phyloP scores from a whole-genome alignment of 1,140 invertebrate genomes.

The Cyrtorhinus lividipennis region DNA sequence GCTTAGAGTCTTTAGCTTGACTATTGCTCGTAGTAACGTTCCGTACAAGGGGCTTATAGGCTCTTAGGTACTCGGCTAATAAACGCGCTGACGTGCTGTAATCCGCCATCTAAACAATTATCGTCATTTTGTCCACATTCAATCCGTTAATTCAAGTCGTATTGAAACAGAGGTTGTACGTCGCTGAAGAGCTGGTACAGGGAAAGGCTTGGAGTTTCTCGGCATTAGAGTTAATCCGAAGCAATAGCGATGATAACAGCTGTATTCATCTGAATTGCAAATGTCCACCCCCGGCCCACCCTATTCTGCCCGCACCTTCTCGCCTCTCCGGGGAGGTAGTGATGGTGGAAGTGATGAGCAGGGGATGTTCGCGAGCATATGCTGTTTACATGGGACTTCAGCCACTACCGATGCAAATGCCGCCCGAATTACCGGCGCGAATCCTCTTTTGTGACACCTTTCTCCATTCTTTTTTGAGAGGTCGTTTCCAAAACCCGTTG shows the following conservation, averaged over 20 bases:
- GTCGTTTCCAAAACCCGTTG: no score
- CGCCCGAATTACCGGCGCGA: not conserved
- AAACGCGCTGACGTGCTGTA: no score
- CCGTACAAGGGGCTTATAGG: no score
- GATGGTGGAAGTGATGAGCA: not conserved
- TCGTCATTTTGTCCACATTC: no score
- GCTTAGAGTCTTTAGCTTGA: no score
- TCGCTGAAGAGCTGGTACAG: not conserved
- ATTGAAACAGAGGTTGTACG: not conserved
- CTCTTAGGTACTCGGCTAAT: no score
- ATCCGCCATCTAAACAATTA: no score
- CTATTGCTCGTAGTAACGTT: no score
- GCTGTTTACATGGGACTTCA: conserved; percentile 6
- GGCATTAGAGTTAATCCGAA: conserved; percentile 2
- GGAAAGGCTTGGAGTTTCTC: not conserved
- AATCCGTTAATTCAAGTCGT: not conserved
- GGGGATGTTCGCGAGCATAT: not conserved
- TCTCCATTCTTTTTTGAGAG: not conserved
- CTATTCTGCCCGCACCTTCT: no score
- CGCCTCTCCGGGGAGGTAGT: not conserved
- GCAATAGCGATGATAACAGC: conserved; percentile 9
- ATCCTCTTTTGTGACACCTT: not conserved
- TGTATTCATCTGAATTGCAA: conserved; percentile 8
- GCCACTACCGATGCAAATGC: conserved; percentile 5
- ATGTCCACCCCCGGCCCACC: not conserved